A percentile compares a stretch with the other conserved stretches of the same genome.
Conservation (phyloP, 2,797 vertebrate species). For the Schizopygopsis pylzovi region DNA sequence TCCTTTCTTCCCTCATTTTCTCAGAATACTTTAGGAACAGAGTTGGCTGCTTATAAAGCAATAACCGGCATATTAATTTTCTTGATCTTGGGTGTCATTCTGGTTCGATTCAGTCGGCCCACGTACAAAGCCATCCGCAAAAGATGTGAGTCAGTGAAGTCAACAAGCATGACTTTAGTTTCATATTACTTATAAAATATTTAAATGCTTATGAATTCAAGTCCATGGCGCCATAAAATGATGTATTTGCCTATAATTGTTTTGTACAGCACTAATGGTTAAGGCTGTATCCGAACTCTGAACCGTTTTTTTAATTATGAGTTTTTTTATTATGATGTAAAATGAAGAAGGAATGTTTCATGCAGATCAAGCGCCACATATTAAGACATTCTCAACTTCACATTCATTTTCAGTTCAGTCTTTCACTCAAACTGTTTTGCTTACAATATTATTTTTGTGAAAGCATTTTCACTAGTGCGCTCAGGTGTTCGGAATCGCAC, state of each 20-base stretch:
- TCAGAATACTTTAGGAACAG: conserved; percentile 11
- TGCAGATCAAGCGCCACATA: not conserved
- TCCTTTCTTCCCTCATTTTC: too few species aligned
- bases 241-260: not conserved
- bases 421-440: not conserved
- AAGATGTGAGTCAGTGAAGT: conserved; percentile 69
- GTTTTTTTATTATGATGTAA: not conserved
- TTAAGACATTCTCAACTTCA: not conserved
- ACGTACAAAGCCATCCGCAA: conserved; percentile 68
- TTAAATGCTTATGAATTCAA: not conserved
- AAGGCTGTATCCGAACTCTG: not conserved
- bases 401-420: not conserved
- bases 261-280: not conserved
- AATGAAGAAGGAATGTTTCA: not conserved
- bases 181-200: not conserved
- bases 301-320: not conserved
- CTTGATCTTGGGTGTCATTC: conserved; percentile 65
- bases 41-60: conserved; percentile 69
- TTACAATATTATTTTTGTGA: not conserved
- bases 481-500: not conserved
- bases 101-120: conserved; percentile 69
- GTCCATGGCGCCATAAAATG: not conserved
- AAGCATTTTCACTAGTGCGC: not conserved
- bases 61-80: conserved; percentile 67
- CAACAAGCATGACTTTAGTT: not conserved